phyloP scores from a whole-genome alignment of 2,888 invertebrate species.

The Pseudeuparius sepicola region DNA sequence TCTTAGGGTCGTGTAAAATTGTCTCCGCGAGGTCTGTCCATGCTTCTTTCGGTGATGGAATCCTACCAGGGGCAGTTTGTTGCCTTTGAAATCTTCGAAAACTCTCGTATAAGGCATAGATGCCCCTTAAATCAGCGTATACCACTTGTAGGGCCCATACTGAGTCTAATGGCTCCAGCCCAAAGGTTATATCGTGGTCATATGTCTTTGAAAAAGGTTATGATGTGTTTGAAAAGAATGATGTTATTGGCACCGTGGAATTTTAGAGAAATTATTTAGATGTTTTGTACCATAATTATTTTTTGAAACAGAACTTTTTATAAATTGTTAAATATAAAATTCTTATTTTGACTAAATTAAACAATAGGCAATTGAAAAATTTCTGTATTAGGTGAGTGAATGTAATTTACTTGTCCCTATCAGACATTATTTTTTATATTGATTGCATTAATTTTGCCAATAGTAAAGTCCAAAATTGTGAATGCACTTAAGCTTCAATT shows the following conservation, averaged over 20 bases:
- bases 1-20: slow-evolving; percentile 52
- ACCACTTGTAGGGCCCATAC: slow-evolving; percentile 58
- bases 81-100: slow-evolving; percentile 51
- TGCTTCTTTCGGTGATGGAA: slow-evolving; percentile 40
- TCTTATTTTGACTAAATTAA: too few relatives aligned
- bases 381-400: too few relatives aligned
- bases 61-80: slow-evolving; percentile 34
- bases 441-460: too few relatives aligned
- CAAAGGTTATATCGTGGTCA: slow-evolving; percentile 26
- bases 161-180: slow-evolving; percentile 31
- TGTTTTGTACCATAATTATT: too few relatives aligned
- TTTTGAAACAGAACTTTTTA: too few relatives aligned
- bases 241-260: background rate
- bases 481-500: too few relatives aligned
- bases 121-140: slow-evolving; percentile 48
- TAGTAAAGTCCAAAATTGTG: too few relatives aligned
- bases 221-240: background rate
- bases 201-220: slow-evolving; percentile 16
- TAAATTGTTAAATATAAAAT: too few relatives aligned
- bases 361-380: too few relatives aligned
- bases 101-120: slow-evolving; percentile 57
- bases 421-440: too few relatives aligned
- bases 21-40: slow-evolving; percentile 57
- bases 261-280: too few relatives aligned
- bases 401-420: too few relatives aligned